These are phyloP conservation scores for Plestiodon gilberti DNA, from an alignment of 2,113 vertebrate species.

Conservation along the genomic window DNA sequence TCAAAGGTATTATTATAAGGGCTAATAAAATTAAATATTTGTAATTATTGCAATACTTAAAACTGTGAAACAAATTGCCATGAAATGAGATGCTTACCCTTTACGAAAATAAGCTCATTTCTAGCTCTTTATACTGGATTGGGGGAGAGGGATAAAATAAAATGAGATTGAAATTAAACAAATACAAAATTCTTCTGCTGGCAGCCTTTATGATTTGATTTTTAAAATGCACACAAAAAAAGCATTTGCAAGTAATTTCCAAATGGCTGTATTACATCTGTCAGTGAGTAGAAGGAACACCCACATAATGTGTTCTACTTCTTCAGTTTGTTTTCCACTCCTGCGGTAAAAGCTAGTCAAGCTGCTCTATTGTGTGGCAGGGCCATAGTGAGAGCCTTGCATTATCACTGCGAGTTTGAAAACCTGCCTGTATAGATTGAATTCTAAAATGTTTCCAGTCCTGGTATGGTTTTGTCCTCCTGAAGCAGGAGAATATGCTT, in stretches of 20 bases:
- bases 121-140: conserved; percentile 42
- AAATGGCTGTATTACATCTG: conserved; percentile 75
- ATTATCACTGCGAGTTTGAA: conserved; percentile 52
- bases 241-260: conserved; percentile 75
- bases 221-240: conserved; percentile 43
- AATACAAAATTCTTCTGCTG: conserved; percentile 68
- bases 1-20: conserved; percentile 49
- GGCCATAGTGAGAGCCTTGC: conserved; percentile 37
- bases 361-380: conserved; percentile 63
- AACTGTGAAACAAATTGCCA: conserved; percentile 12
- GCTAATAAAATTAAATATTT: conserved; percentile 53
- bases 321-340: conserved; percentile 73
- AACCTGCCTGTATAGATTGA: conserved; percentile 40
- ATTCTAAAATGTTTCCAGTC: conserved; percentile 58
- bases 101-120: conserved; percentile 60
- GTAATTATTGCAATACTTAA: neutral
- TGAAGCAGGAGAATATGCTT: conserved; percentile 29
- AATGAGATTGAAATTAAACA: conserved; percentile 67
- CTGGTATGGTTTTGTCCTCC: conserved; percentile 44
- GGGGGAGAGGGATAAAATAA: conserved; percentile 4
- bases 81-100: conserved; percentile 41
- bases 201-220: conserved; percentile 60
- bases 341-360: conserved; percentile 69
- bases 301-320: conserved; percentile 75
- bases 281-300: conserved; percentile 74